Evolutionary conservation across 2,888 invertebrate genomes (phyloP), one percentile per base, ranked within the genome.

Genomic region (Disparrhopalites patrizii): DNA sequence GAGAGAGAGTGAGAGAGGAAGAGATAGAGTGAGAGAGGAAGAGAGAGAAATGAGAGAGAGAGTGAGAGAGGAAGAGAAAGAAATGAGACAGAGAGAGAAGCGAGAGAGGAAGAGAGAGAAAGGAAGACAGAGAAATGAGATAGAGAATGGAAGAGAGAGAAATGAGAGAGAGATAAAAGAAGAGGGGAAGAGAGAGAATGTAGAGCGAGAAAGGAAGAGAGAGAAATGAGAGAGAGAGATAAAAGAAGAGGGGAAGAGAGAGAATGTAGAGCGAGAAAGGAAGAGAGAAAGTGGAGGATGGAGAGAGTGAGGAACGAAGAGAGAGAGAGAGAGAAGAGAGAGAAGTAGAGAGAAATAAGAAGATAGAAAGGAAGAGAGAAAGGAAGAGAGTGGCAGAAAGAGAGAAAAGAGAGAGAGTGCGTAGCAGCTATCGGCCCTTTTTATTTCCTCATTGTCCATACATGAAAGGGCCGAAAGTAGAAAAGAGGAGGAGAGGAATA

Each of bases 221-320:
- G 25, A 20, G 51, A 51, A 51, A 51, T 13, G 3, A 3, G 23
- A 52, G 65, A 58, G 52, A 40, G 23, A 38, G 27, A 65, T 15
- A 43, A 57, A 27, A 56, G n/a, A 27, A 36, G 31, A 43, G 20
- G 3, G 13, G 43, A 13, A 10, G 43, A 43, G 20, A 3, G 13
- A 43, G 43, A 20, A 36, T n/a, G n/a, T n/a, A n/a, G n/a, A n/a
- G n/a, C n/a, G n/a, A n/a, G n/a, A n/a, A n/a, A n/a, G n/a, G n/a
- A n/a, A n/a, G n/a, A n/a, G n/a, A n/a, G n/a, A n/a, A n/a, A n/a
- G n/a, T n/a, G n/a, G n/a, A n/a, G 36, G 36, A 36, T 36, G 36
- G 36, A 36, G 13, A 36, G 36, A 36, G 36, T n/a, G n/a, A n/a
- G 13, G 8, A 13, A 36, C 43, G 38, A 36, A 51, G 36, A 27